A percentile compares a stretch with the other conserved stretches of the same genome.
Evolutionary conservation across 2,888 invertebrate species (phyloP).

Genomic region (Agriotes lineatus): DNA sequence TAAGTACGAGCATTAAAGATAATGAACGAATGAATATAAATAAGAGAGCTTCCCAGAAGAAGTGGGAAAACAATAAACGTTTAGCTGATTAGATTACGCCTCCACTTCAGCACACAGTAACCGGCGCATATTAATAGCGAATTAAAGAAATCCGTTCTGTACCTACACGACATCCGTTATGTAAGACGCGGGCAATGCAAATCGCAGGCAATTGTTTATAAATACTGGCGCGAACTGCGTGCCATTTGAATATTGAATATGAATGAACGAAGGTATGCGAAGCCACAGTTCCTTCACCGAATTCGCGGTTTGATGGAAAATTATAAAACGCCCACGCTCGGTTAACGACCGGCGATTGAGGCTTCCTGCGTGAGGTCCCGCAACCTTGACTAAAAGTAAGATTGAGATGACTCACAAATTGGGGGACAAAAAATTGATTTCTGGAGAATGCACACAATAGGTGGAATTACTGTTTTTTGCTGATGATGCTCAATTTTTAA

Average conservation of each 20-base stretch:
- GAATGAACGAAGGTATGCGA: background rate
- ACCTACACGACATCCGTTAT: constrained; percentile 4
- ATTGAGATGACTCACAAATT: constrained; percentile 2
- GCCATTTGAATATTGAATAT: background rate
- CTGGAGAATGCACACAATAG: too few relatives aligned
- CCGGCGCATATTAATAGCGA: constrained; percentile 28
- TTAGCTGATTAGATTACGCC: constrained; percentile 35
- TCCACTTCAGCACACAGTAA: constrained; percentile 24
- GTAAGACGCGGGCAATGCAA: background rate
- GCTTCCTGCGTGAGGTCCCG: constrained; percentile 1
- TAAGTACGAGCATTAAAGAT: constrained; percentile 15
- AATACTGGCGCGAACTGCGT: background rate
- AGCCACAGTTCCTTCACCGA: background rate
- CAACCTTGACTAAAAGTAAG: constrained; percentile 8
- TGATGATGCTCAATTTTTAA: too few relatives aligned
- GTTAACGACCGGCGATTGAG: constrained; percentile 11
- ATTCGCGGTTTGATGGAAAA: constrained; percentile 8
- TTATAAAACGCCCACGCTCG: constrained; percentile 8
- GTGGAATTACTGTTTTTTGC: too few relatives aligned
- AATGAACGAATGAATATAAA: constrained; percentile 32
- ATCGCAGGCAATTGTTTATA: constrained; percentile 9
- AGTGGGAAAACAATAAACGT: constrained; percentile 39
- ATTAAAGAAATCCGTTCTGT: constrained; percentile 21
- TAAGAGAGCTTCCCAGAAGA: constrained; percentile 24
- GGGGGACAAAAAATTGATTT: background rate